Evolutionary conservation across 1,140 invertebrate species (phyloP).

Genomic region (Atta texana): DNA sequence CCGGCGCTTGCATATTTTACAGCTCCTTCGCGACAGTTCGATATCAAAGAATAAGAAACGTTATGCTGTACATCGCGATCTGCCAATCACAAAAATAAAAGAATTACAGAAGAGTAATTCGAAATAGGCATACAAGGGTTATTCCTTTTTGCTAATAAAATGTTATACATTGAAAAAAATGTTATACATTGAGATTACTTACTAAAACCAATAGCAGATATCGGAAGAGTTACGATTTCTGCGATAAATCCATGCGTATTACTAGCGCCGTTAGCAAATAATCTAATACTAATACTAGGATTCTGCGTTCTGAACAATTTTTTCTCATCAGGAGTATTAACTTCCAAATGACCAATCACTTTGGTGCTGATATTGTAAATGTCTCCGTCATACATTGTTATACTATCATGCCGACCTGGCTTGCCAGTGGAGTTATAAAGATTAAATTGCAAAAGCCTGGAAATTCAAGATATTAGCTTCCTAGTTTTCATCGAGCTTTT

Average conservation of each 20-base stretch:
- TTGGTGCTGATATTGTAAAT: slow-evolving; percentile 94
- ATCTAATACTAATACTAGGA: slow-evolving; percentile 94
- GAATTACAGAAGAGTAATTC: neutral
- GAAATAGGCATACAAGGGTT: neutral
- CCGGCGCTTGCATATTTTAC: slow-evolving; percentile 95
- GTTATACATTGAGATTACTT: slow-evolving; percentile 80
- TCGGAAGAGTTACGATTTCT: slow-evolving; percentile 97
- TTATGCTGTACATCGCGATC: slow-evolving; percentile 97
- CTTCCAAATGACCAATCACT: slow-evolving; percentile 90
- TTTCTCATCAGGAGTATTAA: slow-evolving; percentile 90
- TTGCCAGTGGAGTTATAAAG: slow-evolving; percentile 95
- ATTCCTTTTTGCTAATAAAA: neutral
- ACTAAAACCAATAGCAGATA: slow-evolving; percentile 95
- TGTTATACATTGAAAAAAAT: neutral
- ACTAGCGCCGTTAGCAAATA: slow-evolving; percentile 98
- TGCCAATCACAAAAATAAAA: slow-evolving; percentile 81
- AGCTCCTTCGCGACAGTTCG: slow-evolving; percentile 95
- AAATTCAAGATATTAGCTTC: slow-evolving; percentile 57
- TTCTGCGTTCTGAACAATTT: slow-evolving; percentile 91
- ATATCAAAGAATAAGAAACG: slow-evolving; percentile 94
- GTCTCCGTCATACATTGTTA: slow-evolving; percentile 96
- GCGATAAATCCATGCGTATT: slow-evolving; percentile 98
- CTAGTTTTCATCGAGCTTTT: neutral
- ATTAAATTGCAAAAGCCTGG: slow-evolving; percentile 95
- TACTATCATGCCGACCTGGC: slow-evolving; percentile 92